Percentiles rank a stretch among this genome's conserved stretches.
Conservation (phyloP, 2,797 vertebrate genomes). For the Clarias fuscus region DNA sequence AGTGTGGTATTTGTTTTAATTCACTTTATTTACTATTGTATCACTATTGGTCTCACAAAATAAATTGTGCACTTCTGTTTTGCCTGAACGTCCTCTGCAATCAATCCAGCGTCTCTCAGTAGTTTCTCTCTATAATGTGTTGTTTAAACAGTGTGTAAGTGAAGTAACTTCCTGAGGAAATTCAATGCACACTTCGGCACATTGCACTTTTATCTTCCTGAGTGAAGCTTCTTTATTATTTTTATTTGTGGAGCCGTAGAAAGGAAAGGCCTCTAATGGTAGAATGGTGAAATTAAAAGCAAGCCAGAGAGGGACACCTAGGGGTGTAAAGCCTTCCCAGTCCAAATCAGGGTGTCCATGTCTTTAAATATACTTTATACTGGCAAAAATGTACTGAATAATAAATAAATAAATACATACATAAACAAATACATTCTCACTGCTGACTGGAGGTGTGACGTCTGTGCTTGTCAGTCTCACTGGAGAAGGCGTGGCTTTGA, state of each 20-base stretch:
- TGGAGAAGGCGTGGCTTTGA: not conserved
- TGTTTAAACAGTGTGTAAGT: not conserved
- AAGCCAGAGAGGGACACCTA: slow-evolving; percentile 19
- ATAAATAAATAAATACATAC: no score
- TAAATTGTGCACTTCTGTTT: not conserved
- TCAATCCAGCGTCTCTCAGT: not conserved
- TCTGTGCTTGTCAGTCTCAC: not conserved
- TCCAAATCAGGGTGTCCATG: not conserved
- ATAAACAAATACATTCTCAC: no score
- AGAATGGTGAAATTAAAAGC: slow-evolving; percentile 24
- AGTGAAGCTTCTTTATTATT: not conserved
- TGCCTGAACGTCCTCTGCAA: not conserved
- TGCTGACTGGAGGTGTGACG: no score
- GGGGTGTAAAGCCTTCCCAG: not conserved
- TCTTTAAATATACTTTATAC: not conserved
- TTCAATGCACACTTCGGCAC: not conserved
- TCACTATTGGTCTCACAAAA: not conserved
- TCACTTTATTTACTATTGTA: not conserved
- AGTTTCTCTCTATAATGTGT: not conserved
- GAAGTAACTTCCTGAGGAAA: not conserved
- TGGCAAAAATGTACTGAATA: not conserved
- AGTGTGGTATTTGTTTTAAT: not conserved
- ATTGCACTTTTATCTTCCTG: not conserved
- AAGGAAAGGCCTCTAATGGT: slow-evolving; percentile 18
- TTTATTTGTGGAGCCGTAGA: not conserved